Base-by-base conservation (phyloP, 2,888 invertebrate genomes). In the Cosmorhoe ocellata region DNA sequence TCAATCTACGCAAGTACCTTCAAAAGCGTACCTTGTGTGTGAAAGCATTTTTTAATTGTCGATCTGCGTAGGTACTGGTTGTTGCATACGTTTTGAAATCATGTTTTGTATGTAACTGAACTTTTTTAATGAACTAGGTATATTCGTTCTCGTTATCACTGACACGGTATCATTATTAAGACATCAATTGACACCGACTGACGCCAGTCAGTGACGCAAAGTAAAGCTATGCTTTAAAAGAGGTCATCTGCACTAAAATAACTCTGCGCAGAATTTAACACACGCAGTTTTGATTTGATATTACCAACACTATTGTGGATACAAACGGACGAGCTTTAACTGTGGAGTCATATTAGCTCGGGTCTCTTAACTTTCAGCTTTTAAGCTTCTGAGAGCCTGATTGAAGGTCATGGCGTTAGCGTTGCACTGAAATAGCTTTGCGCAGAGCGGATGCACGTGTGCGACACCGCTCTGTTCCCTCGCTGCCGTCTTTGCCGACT, bases 401-500 rank as follows among this genome's bases (percentile, higher is more conserved):
- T 49, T 52, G 56, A 64, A 64, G 60, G 64, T 58, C 57, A 54
- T 49, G 51, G 38, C 53, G 45, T 51, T 55, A 58, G 56, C 57
- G 51, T 38, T 48, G 56, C 53, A 71, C 76, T 49, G 45, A 87
- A 88, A 86, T 87, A 87, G 78, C 82, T 86, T 84, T 64, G 83
- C 85, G 79, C 76, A 77, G 76, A 41, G 76, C 88, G 89, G 88
- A 88, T 89, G 89, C 89, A 90, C 88, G 89, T 90, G 89, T 81
- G 81, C 78, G 81, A 79, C 81, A 76, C 55, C 62, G 53, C 40
- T 44, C 48, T 41, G 74, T 51, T 56, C 61, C 74, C 66, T 63
- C n/a, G n/a, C n/a, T 66, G 22, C 30, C 68, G 55, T 69, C 72
- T 66, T 70, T 64, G 67, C 58, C 61, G 69, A 71, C 72, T 84